Evolutionary conservation across 2,113 vertebrate genomes (phyloP).

Genomic region (Planiliza haematocheilus): DNA sequence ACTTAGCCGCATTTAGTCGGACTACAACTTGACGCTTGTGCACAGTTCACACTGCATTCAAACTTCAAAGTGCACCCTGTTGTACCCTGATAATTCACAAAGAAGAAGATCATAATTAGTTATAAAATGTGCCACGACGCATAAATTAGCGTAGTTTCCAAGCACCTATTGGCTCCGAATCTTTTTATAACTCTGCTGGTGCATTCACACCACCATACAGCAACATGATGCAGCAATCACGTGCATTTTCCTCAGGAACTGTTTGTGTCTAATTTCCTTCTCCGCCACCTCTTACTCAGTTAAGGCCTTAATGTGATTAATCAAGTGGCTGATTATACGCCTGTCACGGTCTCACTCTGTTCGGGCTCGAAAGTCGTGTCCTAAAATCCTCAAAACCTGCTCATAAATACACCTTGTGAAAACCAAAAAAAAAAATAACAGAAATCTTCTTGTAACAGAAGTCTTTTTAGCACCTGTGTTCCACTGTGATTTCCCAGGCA

Average conservation of each 20-base stretch:
- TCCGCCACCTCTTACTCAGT: background rate
- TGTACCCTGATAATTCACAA: too few relatives aligned
- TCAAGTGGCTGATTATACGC: slow-evolving; percentile 11
- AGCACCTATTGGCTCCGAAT: background rate
- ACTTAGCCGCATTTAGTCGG: too few relatives aligned
- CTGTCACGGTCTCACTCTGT: background rate
- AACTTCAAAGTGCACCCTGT: background rate
- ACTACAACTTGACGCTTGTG: too few relatives aligned
- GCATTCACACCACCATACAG: background rate
- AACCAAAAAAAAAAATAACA: background rate
- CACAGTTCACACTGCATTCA: background rate
- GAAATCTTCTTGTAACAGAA: slow-evolving; percentile 3
- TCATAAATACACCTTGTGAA: slow-evolving; percentile 2
- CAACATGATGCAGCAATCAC: background rate
- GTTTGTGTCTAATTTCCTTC: background rate
- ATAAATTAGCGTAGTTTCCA: background rate
- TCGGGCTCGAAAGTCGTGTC: background rate
- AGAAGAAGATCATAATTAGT: too few relatives aligned
- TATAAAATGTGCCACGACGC: too few relatives aligned
- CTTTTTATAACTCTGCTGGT: background rate
- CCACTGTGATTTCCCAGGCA: slow-evolving; percentile 38
- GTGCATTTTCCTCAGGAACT: background rate
- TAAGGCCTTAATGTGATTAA: background rate
- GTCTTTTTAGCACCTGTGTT: slow-evolving; percentile 17
- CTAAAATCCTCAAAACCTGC: slow-evolving; percentile 2